Evolutionary conservation across 1,140 invertebrate species (phyloP), one percentile per base, ranked within the genome.

Genomic region (Eupristina koningsbergeri): DNA sequence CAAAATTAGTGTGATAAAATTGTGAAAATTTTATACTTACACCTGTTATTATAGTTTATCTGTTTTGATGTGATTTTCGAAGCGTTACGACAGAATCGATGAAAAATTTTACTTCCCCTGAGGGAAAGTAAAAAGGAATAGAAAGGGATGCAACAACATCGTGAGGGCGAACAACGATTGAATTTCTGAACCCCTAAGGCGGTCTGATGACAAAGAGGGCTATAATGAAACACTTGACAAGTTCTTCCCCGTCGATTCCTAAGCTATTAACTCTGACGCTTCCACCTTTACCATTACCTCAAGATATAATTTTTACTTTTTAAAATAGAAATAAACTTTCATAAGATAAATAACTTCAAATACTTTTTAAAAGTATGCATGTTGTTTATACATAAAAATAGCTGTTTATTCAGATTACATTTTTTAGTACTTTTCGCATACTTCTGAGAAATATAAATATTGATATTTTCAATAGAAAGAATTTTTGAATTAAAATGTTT

Each of bases 191-290:
- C 81, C 74, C 83, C 79, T 86, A 87, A 86, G 85, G 86, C 83
- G 83, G 83, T 82, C 85, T 77, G 84, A 86, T 86, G 85, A 87
- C 84, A 86, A 87, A 86, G 86, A 85, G 76, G 83, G 76, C 36
- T 80, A 81, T 86, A 87, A 86, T 87, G 87, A 87, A 88, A 88
- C 79, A 86, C 85, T 86, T 63, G 80, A 84, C 81, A 77, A 86
- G 83, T 86, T 81, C 73, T 79, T 78, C 79, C 61, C 84, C 75
- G 79, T 74, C 85, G 82, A 79, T 76, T 84, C 39, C 39, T 61
- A 58, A 78, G 81, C 84, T 83, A 88, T 87, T 87, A 89, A 84
- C 82, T 81, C 86, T 88, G 87, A 88, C 86, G 86, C 86, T 86
- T 86, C 85, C 86, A 87, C 84, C 86, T 86, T 63, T 81, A 74